Conservation (phyloP, 1,140 invertebrate species). For the Saccostrea cuccullata region DNA sequence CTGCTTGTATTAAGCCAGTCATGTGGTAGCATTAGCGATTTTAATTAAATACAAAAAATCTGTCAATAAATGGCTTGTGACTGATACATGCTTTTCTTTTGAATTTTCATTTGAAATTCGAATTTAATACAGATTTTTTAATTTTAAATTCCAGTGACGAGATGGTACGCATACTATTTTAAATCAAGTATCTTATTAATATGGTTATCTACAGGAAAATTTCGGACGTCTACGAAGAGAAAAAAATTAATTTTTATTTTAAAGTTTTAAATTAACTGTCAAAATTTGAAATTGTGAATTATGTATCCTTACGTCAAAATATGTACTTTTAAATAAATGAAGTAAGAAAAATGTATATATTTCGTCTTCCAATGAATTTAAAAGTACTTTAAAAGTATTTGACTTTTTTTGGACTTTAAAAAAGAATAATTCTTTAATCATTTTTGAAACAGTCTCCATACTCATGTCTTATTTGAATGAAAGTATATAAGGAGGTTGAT, state of each 20-base stretch:
- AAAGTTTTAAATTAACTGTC: constrained; percentile 5
- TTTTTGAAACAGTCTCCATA: no score
- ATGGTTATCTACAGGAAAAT: neutral
- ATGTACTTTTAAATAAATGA: neutral
- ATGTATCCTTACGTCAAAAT: neutral
- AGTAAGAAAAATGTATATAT: neutral
- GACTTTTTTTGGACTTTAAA: no score
- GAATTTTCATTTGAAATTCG: constrained; percentile 4
- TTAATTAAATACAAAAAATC: constrained; percentile 4
- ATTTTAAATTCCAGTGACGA: constrained; percentile 26
- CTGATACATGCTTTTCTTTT: neutral
- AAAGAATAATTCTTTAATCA: no score
- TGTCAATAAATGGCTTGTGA: neutral
- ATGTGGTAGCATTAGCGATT: neutral
- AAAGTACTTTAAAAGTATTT: no score
- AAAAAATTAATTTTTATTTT: neutral
- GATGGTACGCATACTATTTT: constrained; percentile 23
- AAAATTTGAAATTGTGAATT: neutral
- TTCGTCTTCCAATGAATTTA: no score
- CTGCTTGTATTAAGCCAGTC: neutral
- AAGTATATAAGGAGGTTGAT: no score
- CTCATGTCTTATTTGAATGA: no score
- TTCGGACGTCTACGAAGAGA: neutral
- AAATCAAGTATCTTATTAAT: neutral
- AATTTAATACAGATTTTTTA: constrained; percentile 5